Conservation (phyloP, 2,113 vertebrate genomes). For the Thomomys bottae region DNA sequence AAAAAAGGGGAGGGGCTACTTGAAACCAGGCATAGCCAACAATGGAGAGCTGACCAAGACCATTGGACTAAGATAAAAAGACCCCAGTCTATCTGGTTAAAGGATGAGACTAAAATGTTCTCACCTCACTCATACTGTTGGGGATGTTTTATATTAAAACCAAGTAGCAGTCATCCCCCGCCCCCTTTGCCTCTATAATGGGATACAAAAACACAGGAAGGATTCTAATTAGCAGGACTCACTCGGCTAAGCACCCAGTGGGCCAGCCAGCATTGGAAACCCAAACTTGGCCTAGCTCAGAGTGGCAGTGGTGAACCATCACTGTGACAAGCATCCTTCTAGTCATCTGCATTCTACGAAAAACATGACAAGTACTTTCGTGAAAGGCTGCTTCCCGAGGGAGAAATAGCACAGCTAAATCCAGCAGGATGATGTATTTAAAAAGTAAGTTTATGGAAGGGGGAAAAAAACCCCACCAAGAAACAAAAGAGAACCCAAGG, state of each 20-base stretch:
- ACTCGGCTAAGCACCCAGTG: neutral
- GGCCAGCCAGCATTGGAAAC: neutral
- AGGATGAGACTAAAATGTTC: constrained; percentile 31
- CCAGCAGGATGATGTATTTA: neutral
- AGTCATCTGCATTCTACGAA: neutral
- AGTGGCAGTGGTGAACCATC: neutral
- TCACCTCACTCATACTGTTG: neutral
- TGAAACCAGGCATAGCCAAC: constrained; percentile 44
- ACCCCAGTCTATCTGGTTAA: neutral
- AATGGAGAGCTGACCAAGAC: constrained; percentile 52
- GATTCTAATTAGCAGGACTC: neutral
- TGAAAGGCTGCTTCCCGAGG: neutral
- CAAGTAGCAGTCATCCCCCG: neutral
- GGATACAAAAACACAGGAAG: neutral
- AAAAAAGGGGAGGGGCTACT: constrained; percentile 73
- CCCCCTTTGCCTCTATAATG: neutral
- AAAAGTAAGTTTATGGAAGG: neutral
- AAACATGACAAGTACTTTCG: neutral
- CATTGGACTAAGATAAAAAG: constrained; percentile 12
- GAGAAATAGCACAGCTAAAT: neutral
- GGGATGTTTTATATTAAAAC: neutral
- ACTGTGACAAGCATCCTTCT: neutral
- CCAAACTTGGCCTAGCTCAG: neutral
- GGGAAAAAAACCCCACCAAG: too few relatives aligned
- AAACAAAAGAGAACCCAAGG: neutral